Evolutionary conservation across 2,888 invertebrate species (phyloP).

Genomic region (Mylabris sibirica): DNA sequence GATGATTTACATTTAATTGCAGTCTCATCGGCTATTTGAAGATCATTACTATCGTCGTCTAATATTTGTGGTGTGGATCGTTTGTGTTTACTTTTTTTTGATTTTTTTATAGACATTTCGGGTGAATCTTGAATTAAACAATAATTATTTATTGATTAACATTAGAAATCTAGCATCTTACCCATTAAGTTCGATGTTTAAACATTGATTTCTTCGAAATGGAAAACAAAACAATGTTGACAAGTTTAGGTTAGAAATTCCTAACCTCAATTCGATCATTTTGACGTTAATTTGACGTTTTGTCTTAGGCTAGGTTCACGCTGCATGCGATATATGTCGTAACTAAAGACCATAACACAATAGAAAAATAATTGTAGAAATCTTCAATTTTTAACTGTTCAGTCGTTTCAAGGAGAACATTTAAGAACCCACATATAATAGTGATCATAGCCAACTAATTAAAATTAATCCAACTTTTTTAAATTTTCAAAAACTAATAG

Average conservation of each 20-base stretch:
- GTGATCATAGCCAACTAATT: too few relatives aligned
- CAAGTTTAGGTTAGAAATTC: background rate
- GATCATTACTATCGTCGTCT: background rate
- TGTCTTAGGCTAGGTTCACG: too few relatives aligned
- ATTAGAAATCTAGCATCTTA: background rate
- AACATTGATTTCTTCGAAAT: background rate
- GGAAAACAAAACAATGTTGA: background rate
- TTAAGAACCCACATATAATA: too few relatives aligned
- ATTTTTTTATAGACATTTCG: background rate
- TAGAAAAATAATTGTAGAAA: too few relatives aligned
- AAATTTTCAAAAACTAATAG: too few relatives aligned
- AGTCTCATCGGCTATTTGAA: background rate
- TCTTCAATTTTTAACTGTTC: too few relatives aligned
- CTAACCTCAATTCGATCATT: background rate
- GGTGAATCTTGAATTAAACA: background rate
- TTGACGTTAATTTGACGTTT: too few relatives aligned
- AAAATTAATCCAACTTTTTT: too few relatives aligned
- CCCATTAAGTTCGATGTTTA: background rate
- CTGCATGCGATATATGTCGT: too few relatives aligned
- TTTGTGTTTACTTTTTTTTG: constrained; percentile 7
- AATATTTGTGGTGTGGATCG: background rate
- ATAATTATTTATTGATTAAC: background rate
- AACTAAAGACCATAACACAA: too few relatives aligned
- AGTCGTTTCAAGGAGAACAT: too few relatives aligned
- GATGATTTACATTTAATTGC: background rate